Evolutionary conservation across 2,113 vertebrate species (phyloP).

Genomic region (Crocuta crocuta): DNA sequence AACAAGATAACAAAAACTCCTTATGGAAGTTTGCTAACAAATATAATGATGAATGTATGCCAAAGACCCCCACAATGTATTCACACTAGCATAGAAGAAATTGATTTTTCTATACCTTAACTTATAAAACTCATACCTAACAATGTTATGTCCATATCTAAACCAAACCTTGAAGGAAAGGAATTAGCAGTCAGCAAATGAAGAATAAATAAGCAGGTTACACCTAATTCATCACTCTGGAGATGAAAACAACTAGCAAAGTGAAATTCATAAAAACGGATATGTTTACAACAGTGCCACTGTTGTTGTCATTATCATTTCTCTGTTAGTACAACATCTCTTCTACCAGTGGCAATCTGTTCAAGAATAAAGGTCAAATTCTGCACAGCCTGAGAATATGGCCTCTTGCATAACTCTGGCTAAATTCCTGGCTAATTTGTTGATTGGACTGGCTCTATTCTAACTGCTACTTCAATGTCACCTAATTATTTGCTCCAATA

Average conservation of each 20-base stretch:
- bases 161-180: neutral
- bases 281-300: neutral
- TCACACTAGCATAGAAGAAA: neutral
- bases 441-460: neutral
- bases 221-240: neutral
- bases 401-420: neutral
- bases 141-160: neutral
- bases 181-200: neutral
- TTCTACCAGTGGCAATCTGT: neutral
- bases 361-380: constrained; percentile 29
- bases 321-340: neutral
- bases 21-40: neutral
- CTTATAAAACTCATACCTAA: neutral
- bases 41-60: neutral
- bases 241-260: neutral
- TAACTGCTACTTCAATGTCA: neutral
- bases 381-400: neutral
- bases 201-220: neutral
- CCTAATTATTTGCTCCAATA: constrained; percentile 33
- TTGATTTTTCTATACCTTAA: neutral
- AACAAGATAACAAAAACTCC: neutral
- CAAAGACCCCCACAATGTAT: neutral
- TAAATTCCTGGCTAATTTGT: neutral
- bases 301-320: neutral
- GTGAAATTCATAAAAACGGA: neutral